Conservation (phyloP, 2,113 vertebrate genomes). For the Heterotilapia buettikoferi region DNA sequence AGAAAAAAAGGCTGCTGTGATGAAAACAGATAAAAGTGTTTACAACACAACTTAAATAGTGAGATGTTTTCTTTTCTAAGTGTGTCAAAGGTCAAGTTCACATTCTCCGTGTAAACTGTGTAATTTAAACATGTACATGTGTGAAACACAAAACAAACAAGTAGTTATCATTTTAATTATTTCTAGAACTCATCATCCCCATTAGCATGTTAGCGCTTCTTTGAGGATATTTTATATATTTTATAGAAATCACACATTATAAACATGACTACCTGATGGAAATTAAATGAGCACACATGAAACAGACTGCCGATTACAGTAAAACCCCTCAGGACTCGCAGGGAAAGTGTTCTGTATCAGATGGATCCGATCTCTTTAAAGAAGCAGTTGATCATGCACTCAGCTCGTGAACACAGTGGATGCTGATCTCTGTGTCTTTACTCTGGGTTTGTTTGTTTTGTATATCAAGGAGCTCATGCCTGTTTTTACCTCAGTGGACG, state of each 20-base stretch:
- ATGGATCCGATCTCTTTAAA: background rate
- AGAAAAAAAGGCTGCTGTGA: background rate
- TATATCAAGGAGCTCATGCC: background rate
- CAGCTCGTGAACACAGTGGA: background rate
- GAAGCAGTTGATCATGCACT: background rate
- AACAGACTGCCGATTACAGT: conserved; percentile 1
- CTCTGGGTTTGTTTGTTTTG: conserved; percentile 22
- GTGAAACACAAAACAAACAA: background rate
- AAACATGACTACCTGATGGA: conserved; percentile 35
- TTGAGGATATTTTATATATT: conserved; percentile 8
- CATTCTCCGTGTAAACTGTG: background rate
- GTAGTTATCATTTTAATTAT: background rate
- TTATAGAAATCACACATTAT: conserved; percentile 20
- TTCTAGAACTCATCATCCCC: background rate
- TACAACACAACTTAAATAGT: background rate
- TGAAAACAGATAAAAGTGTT: background rate
- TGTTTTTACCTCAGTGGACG: background rate
- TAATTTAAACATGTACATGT: background rate
- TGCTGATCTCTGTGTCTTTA: background rate
- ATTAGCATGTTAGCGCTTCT: background rate
- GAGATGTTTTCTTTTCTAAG: background rate
- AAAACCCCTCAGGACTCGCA: background rate
- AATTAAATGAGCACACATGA: conserved; percentile 18
- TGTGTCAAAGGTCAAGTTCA: background rate
- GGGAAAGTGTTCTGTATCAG: background rate